Evolutionary conservation across 2,888 invertebrate genomes (phyloP).

Genomic region (Hydrotaea diabolus): DNA sequence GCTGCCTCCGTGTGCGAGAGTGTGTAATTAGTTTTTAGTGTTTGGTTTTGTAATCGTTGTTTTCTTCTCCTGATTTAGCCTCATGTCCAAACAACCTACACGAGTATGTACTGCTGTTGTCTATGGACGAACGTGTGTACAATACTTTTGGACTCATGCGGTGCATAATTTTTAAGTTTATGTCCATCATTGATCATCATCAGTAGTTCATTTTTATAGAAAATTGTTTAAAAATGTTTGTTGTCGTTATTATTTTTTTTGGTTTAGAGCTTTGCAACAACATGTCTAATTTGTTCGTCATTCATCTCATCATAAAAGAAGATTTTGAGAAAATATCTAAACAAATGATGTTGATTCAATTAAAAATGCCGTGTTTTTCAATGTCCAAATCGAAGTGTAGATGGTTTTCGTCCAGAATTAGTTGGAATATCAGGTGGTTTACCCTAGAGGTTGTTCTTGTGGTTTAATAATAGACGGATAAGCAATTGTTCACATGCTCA

Average conservation of each 20-base stretch:
- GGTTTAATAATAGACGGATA: not conserved
- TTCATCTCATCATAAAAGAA: conserved; percentile 41
- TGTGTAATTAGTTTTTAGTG: conserved; percentile 49
- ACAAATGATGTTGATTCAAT: conserved; percentile 26
- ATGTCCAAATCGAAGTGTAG: conserved; percentile 39
- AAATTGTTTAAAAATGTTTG: conserved; percentile 36
- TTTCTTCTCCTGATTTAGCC: conserved; percentile 24
- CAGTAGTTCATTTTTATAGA: conserved; percentile 56
- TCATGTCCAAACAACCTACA: not conserved
- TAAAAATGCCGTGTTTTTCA: conserved; percentile 39
- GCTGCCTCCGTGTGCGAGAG: conserved; percentile 6
- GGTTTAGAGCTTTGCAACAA: conserved; percentile 9
- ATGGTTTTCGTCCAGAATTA: conserved; percentile 18
- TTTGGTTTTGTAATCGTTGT: conserved; percentile 41
- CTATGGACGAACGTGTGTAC: not conserved
- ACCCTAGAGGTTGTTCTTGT: not conserved
- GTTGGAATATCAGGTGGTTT: conserved; percentile 24
- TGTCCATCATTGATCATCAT: conserved; percentile 68
- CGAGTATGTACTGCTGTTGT: not conserved
- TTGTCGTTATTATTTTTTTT: not conserved
- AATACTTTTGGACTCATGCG: conserved; percentile 53
- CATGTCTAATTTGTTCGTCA: conserved; percentile 48
- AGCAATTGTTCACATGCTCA: conserved; percentile 6
- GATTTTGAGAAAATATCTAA: conserved; percentile 38
- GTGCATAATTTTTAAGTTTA: conserved; percentile 62